Base-by-base conservation (phyloP, 2,113 vertebrate species). In the Cyrtonyx montezumae region DNA sequence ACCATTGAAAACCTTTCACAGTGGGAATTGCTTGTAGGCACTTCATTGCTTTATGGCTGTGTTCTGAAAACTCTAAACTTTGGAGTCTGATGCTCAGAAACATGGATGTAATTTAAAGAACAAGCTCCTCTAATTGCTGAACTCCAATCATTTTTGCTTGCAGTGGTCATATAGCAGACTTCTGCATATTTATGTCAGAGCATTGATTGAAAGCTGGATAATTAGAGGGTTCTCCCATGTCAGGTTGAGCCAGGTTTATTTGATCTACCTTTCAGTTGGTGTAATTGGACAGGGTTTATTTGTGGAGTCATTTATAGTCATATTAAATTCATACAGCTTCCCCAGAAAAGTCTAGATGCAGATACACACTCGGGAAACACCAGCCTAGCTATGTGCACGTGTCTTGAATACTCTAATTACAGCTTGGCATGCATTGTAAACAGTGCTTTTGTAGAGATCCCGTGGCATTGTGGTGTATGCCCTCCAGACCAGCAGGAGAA, bases 181-280 rank as follows among this genome's bases (percentile, higher is more conserved):
- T 87, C 49, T 89, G 42, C 34, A 4, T 87, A 11, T 91, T 89
- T 59, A 61, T 91, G 56, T 85, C 81, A 61, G 74, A 83, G 63
- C 34, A 37, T 1, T 91, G 87, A 75, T 80, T 67, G 89, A 83
- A 92, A 76, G 65, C 13, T 63, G 46, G 84, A 61, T 94, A 94
- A 94, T 95, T 92, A 93, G 73, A 94, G 73, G 76, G 40, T 61
- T 94, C 65, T 92, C 69, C 84, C 63, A 65, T 46, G 81, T 77
- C 84, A 75, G 76, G 25, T 49, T 87, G 84, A 94, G 79, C 76
- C 84, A 67, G 53, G 56, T 92, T 80, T 83, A 75, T 92, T 81
- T 78, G 55, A 89, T 83, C 61, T 83, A 19, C 74, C 80, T 94
- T 76, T 87, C 68, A 61, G 56, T 2, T 13, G 81, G 23, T 88